Conservation (phyloP, 2,113 vertebrate species). For the Thamnaconus septentrionalis region DNA sequence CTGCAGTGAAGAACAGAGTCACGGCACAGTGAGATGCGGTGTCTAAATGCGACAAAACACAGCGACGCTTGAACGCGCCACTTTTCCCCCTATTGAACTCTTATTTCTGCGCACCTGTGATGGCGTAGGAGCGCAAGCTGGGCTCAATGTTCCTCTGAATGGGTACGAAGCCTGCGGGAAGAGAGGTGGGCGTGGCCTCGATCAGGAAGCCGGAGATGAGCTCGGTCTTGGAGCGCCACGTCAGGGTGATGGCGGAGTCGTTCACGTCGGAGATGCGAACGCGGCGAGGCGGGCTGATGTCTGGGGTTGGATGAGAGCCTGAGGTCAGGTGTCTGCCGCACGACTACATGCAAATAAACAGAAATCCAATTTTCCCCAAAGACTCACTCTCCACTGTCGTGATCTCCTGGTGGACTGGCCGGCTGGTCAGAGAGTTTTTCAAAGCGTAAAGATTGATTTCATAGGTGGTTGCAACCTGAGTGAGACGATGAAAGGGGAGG, state of each 20-base stretch:
- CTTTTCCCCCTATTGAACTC: neutral
- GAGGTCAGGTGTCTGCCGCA: neutral
- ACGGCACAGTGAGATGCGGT: neutral
- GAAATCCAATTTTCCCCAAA: neutral
- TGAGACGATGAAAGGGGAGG: neutral
- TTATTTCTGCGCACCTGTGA: slow-evolving; percentile 81
- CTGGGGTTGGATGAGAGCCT: slow-evolving; percentile 58
- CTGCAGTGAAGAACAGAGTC: slow-evolving; percentile 60
- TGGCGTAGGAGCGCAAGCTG: slow-evolving; percentile 80
- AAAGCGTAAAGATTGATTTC: slow-evolving; percentile 90
- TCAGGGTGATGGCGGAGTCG: slow-evolving; percentile 89
- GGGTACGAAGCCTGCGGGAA: slow-evolving; percentile 73
- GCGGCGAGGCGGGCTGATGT: slow-evolving; percentile 90
- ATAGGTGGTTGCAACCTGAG: slow-evolving; percentile 89
- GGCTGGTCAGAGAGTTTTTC: slow-evolving; percentile 90
- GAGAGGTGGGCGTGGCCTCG: slow-evolving; percentile 77
- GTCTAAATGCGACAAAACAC: neutral
- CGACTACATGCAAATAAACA: no score
- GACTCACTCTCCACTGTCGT: slow-evolving; percentile 87
- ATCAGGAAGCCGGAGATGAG: slow-evolving; percentile 92
- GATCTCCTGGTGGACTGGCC: slow-evolving; percentile 84
- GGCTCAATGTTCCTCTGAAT: slow-evolving; percentile 82
- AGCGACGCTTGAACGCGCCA: no score
- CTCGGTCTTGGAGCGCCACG: slow-evolving; percentile 91
- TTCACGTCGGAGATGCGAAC: slow-evolving; percentile 87